A percentile compares a stretch with the other conserved stretches of the same genome.
These are phyloP conservation scores for Trichogramma pretiosum DNA, from an alignment of 1,140 invertebrate genomes.

Conservation along the genomic window DNA sequence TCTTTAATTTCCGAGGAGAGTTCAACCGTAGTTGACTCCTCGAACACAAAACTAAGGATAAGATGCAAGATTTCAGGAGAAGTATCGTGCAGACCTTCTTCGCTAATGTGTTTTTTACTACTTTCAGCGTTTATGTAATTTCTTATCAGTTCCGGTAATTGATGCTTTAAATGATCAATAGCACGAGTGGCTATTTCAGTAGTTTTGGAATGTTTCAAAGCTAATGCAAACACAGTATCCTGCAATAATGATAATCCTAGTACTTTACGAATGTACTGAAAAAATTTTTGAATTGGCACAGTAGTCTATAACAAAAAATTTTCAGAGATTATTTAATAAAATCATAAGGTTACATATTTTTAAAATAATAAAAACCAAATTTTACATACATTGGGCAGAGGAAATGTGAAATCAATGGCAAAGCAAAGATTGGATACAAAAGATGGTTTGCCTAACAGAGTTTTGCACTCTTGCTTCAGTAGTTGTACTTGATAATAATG, in stretches of 20 bases:
- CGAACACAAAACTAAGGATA: slow-evolving; percentile 58
- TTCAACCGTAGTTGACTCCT: slow-evolving; percentile 47
- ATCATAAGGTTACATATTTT: neutral
- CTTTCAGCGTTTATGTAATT: slow-evolving; percentile 70
- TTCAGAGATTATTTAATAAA: neutral
- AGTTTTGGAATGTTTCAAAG: slow-evolving; percentile 69
- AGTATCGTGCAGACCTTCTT: slow-evolving; percentile 78
- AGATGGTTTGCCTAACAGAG: slow-evolving; percentile 64
- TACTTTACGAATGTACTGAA: slow-evolving; percentile 73
- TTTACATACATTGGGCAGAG: slow-evolving; percentile 50
- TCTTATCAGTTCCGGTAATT: slow-evolving; percentile 75
- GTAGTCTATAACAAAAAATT: slow-evolving; percentile 46
- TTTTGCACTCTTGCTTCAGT: slow-evolving; percentile 62
- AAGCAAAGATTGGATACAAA: slow-evolving; percentile 69
- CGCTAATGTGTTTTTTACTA: slow-evolving; percentile 52
- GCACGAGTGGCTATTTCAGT: slow-evolving; percentile 64
- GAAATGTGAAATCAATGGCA: slow-evolving; percentile 64
- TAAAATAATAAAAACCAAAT: neutral
- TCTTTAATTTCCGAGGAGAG: slow-evolving; percentile 63
- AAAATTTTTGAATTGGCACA: slow-evolving; percentile 63
- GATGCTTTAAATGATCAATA: slow-evolving; percentile 67
- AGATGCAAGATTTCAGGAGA: slow-evolving; percentile 81
- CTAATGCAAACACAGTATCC: slow-evolving; percentile 81
- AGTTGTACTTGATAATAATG: slow-evolving; percentile 62
- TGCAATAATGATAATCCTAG: slow-evolving; percentile 76